phyloP scores from a whole-genome alignment of 2,113 vertebrate genomes.

The Thryonomys swinderianus region DNA sequence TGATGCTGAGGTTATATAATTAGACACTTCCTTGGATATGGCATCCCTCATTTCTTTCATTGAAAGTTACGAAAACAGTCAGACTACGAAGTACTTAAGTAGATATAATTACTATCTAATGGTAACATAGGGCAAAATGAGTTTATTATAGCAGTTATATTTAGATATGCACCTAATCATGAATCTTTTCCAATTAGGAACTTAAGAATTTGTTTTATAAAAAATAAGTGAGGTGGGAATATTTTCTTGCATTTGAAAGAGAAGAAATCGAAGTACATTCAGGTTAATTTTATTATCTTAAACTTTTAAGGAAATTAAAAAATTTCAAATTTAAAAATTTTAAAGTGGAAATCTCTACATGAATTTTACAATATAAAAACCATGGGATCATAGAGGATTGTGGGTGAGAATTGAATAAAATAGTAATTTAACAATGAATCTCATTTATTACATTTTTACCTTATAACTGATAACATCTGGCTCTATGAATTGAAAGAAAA shows the following conservation, averaged over 20 bases:
- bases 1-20: conserved; percentile 12
- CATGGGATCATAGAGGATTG: background rate
- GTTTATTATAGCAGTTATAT: conserved; percentile 23
- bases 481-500: conserved; percentile 22
- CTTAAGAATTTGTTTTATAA: conserved; percentile 39
- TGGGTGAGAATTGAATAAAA: background rate
- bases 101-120: background rate
- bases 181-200: conserved; percentile 27
- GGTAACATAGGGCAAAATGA: conserved; percentile 8
- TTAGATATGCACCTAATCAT: background rate
- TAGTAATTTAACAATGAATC: background rate
- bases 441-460: conserved; percentile 17
- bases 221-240: background rate
- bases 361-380: conserved; percentile 41
- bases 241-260: conserved; percentile 30
- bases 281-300: background rate
- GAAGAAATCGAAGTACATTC: background rate
- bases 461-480: background rate
- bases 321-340: too few species aligned
- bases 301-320: conserved; percentile 14
- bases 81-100: background rate
- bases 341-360: conserved; percentile 20
- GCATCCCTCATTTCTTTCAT: conserved; percentile 14
- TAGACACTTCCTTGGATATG: background rate
- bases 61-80: conserved; percentile 28